phyloP scores from a whole-genome alignment of 2,888 invertebrate genomes.

The Villa cingulata region DNA sequence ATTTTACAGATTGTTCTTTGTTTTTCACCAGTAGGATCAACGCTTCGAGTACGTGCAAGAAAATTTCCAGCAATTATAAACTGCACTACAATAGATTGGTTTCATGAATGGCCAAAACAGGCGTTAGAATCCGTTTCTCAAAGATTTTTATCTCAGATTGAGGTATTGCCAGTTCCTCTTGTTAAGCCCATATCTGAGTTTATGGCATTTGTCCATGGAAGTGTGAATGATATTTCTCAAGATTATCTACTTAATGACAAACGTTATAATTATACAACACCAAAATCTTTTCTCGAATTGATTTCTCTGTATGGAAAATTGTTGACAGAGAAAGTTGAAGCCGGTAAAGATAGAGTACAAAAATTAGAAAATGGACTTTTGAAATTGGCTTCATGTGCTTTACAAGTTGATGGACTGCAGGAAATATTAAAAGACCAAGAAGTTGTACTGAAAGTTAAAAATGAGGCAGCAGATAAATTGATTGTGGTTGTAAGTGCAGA shows the following conservation, averaged over 20 bases:
- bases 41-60: conserved; percentile 69
- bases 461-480: conserved; percentile 77
- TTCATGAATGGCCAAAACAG: conserved; percentile 91
- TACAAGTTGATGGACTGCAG: conserved; percentile 76
- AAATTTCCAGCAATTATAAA: conserved; percentile 91
- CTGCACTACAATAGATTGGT: conserved; percentile 91
- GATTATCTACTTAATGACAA: conserved; percentile 71
- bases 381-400: conserved; percentile 72
- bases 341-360: conserved; percentile 58
- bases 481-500: conserved; percentile 77
- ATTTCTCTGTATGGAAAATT: conserved; percentile 69
- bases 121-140: conserved; percentile 80
- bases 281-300: conserved; percentile 88
- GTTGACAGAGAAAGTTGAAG: conserved; percentile 49
- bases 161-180: conserved; percentile 36
- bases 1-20: conserved; percentile 56
- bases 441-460: conserved; percentile 71
- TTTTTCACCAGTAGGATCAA: conserved; percentile 89
- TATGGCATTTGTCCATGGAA: conserved; percentile 82
- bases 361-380: conserved; percentile 79
- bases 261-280: conserved; percentile 91
- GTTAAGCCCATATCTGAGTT: conserved; percentile 60
- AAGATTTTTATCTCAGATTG: conserved; percentile 65
- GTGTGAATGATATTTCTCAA: conserved; percentile 74
- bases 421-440: conserved; percentile 56